Evolutionary conservation across 2,113 vertebrate genomes (phyloP).

Genomic region (Jaculus jaculus): DNA sequence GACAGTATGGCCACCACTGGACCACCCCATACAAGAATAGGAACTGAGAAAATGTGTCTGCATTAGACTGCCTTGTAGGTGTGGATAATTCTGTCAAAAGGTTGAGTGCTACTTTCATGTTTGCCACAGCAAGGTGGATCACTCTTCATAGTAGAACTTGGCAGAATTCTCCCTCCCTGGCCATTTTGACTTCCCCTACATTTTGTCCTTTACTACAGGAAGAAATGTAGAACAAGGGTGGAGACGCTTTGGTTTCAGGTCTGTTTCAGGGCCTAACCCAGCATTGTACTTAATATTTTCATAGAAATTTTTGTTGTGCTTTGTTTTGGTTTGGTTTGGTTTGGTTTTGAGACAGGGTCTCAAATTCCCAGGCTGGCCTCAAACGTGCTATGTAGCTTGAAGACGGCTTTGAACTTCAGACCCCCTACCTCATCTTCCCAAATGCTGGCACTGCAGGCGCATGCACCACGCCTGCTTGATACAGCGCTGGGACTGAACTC

Average conservation of each 20-base stretch:
- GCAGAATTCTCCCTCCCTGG: constrained; percentile 17
- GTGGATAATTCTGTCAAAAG: neutral
- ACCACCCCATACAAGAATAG: neutral
- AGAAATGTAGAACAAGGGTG: neutral
- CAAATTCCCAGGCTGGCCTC: neutral
- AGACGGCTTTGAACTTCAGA: neutral
- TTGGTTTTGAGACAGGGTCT: neutral
- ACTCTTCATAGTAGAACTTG: neutral
- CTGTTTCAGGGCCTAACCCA: neutral
- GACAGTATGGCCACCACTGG: neutral
- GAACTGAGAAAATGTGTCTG: neutral
- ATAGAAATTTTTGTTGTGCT: neutral
- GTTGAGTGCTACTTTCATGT: neutral
- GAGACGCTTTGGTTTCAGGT: neutral
- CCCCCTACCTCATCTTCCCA: neutral
- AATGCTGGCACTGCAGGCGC: neutral
- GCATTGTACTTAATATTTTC: neutral
- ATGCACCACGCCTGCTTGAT: neutral
- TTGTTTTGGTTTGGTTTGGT: neutral
- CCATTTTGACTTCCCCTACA: neutral
- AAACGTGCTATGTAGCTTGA: neutral
- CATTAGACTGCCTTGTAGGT: neutral
- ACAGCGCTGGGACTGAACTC: neutral
- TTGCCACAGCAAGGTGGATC: neutral
- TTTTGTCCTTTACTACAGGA: neutral